phyloP scores from a whole-genome alignment of 53 echinoderm and acorn worm species.

The Arbacia lixula region DNA sequence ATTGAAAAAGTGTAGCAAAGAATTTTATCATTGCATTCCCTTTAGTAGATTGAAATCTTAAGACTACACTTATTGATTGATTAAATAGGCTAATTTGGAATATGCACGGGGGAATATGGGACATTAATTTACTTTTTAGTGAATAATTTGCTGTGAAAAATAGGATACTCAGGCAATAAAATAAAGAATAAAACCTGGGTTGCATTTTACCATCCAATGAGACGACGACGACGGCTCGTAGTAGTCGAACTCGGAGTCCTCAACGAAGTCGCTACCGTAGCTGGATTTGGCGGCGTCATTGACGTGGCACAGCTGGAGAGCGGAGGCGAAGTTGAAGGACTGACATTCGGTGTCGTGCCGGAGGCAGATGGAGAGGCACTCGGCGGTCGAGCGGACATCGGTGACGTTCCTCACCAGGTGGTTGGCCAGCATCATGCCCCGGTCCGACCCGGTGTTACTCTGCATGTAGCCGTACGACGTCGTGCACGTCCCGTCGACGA shows the following conservation, averaged over 20 bases:
- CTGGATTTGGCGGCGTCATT: conserved; percentile 68
- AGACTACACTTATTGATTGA: no score
- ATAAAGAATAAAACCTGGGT: neutral
- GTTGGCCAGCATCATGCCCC: conserved; percentile 40
- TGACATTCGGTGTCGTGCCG: conserved; percentile 60
- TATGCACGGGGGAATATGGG: no score
- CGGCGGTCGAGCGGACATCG: conserved; percentile 58
- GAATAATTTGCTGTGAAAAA: no score
- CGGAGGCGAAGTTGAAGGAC: conserved; percentile 72
- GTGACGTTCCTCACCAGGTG: conserved; percentile 68
- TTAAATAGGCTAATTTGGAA: no score
- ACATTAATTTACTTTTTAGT: no score
- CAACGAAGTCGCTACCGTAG: conserved; percentile 65
- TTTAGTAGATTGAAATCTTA: no score
- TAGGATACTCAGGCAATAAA: no score
- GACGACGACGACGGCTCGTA: conserved; percentile 67
- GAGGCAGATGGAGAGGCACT: conserved; percentile 68
- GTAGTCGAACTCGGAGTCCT: conserved; percentile 65
- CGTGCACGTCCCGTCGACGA: neutral
- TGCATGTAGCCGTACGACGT: conserved; percentile 46
- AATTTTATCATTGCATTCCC: no score
- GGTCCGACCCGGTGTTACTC: conserved; percentile 34
- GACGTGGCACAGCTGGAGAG: conserved; percentile 67
- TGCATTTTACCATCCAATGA: conserved; percentile 79
- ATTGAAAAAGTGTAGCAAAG: no score